These are phyloP conservation scores for Halcyon senegalensis DNA, from an alignment of 2,113 vertebrate species.

Conservation along the genomic window DNA sequence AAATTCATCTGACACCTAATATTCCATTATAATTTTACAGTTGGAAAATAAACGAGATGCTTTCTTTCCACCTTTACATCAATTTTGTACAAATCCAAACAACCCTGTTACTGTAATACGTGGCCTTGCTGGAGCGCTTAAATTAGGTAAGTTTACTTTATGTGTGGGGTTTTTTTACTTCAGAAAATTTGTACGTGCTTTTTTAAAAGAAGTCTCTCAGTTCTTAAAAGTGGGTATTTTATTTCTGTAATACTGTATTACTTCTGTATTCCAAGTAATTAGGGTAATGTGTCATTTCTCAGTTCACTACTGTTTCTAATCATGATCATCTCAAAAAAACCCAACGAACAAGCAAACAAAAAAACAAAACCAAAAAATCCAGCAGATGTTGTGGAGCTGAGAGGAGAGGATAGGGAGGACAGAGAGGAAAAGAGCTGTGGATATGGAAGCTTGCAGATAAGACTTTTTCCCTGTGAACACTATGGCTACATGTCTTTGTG, in stretches of 20 bases:
- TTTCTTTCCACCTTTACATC: conserved; percentile 97
- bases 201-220: background rate
- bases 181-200: background rate
- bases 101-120: conserved; percentile 99
- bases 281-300: background rate
- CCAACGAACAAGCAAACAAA: too few relatives aligned
- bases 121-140: conserved; percentile 98
- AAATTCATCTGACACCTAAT: conserved; percentile 47
- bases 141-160: conserved; percentile 79
- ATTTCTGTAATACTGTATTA: background rate
- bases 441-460: background rate
- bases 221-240: background rate
- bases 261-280: background rate
- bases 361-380: background rate
- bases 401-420: too few relatives aligned
- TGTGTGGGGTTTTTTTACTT: background rate
- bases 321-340: background rate
- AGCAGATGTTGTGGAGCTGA: background rate
- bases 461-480: background rate
- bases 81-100: conserved; percentile 98
- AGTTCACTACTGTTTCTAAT: background rate
- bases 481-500: background rate
- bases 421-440: background rate
- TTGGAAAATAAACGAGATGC: conserved; percentile 98
- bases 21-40: conserved; percentile 77